Base-by-base conservation (phyloP, 2,888 invertebrate genomes). In the Apamea anceps region DNA sequence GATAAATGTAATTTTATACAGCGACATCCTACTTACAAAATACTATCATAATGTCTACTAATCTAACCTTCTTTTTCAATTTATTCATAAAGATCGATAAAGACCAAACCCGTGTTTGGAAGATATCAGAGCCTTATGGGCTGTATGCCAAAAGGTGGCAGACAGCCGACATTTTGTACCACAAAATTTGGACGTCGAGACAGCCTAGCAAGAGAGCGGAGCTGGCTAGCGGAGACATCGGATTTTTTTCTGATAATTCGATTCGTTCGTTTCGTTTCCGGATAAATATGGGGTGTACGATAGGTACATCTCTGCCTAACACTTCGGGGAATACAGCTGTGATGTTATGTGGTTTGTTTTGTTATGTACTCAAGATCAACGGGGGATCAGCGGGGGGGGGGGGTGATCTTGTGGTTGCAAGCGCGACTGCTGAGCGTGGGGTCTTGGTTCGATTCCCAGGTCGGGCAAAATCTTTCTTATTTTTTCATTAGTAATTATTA, bases 1-100 rank as follows among this genome's bases (percentile, higher is more conserved):
- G 25, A 65, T 67, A 73, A 79, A 57, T 6, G 15, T 51, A 37
- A 42, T 48, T 72, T 37, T 45, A 57, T 54, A 37, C 25, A 21
- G 32, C 42, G 21, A 72, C 8, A 73, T 67, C 25, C 25, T 63
- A 54, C 2, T 77, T 70, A n/a, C 18, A 42, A 68, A 76, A 76
- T 60, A 77, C 21, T 45, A 37, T 13, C 15, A 25, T 51, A 37
- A 51, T 37, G 7, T 48, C 18, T 60, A 48, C 18, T n/a, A 32
- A n/a, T 21, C n/a, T 10, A 32, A n/a, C 32, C 7, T 15, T 45
- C 12, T 57, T 66, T 0, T 45, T 32, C 3, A 60, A 72, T 48
- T 12, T 25, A 54, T 32, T 75, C 13, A 21, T 57, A 51, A 51
- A 12, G n/a, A 6, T 13, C 6, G n/a, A 6, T n/a, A 60, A n/a